These are phyloP conservation scores for Luscinia luscinia DNA, from an alignment of 2,797 vertebrate genomes.

Conservation along the genomic window DNA sequence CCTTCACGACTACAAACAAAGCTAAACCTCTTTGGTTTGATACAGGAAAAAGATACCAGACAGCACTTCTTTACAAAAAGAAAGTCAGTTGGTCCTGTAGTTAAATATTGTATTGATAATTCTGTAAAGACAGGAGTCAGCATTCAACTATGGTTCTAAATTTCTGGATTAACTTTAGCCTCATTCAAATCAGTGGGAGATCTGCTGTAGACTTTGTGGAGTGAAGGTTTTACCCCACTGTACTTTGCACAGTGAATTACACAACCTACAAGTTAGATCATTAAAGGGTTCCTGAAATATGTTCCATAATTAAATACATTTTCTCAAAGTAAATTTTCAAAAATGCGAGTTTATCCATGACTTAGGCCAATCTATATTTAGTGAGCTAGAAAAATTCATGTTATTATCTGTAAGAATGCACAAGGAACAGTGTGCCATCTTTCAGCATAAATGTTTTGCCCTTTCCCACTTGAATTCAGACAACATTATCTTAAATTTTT, in stretches of 20 bases:
- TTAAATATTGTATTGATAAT: neutral
- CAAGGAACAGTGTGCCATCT: neutral
- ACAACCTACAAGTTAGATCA: neutral
- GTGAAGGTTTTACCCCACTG: neutral
- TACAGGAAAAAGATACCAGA: neutral
- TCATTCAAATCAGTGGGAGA: neutral
- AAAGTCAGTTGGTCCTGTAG: neutral
- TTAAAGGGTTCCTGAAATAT: neutral
- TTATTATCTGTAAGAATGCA: neutral
- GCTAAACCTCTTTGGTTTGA: neutral
- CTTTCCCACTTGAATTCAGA: conserved; percentile 43
- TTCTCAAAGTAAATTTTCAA: neutral
- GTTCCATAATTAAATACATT: neutral
- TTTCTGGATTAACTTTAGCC: neutral
- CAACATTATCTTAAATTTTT: neutral
- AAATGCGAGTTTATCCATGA: neutral
- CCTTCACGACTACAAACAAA: neutral
- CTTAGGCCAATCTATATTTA: neutral
- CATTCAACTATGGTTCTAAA: neutral
- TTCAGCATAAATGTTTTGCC: neutral
- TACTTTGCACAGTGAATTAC: neutral
- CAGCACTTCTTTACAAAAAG: neutral
- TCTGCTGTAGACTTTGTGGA: neutral
- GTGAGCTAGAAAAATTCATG: neutral
- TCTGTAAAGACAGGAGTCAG: neutral